Percentiles rank a stretch among this genome's conserved stretches.
Conservation (phyloP, 2,888 invertebrate genomes). For the Phortica magna region DNA sequence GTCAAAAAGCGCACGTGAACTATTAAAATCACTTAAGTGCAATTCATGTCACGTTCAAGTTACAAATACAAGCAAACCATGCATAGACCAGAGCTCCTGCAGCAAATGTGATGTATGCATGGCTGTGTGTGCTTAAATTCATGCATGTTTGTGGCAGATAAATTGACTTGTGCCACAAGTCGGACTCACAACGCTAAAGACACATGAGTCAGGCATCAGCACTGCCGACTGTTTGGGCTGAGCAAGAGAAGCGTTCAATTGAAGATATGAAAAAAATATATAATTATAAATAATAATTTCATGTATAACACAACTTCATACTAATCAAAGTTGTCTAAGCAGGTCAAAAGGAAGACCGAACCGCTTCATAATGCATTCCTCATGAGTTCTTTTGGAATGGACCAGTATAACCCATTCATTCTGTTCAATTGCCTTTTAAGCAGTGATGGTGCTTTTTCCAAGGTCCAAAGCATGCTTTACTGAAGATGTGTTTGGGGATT, state of each 20-base stretch:
- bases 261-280: too few relatives aligned
- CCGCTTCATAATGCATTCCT: too few relatives aligned
- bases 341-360: too few relatives aligned
- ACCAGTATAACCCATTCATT: too few relatives aligned
- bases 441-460: too few relatives aligned
- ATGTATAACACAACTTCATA: neutral
- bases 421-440: too few relatives aligned
- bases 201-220: neutral
- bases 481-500: too few relatives aligned
- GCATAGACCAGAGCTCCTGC: neutral
- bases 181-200: constrained; percentile 11
- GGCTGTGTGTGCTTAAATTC: constrained; percentile 9
- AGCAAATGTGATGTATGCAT: constrained; percentile 1
- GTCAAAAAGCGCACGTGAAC: constrained; percentile 75
- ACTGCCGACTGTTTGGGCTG: constrained; percentile 1
- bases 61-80: constrained; percentile 23
- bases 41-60: constrained; percentile 73
- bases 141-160: constrained; percentile 35
- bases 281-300: too few relatives aligned
- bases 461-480: too few relatives aligned
- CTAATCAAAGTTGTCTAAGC: too few relatives aligned
- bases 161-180: constrained; percentile 38
- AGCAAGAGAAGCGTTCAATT: neutral
- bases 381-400: too few relatives aligned
- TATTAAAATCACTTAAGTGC: constrained; percentile 75